Evolutionary conservation across 2,888 invertebrate species (phyloP), one percentile per base, ranked within the genome.

Genomic region (Thysanoteuthis rhombus): DNA sequence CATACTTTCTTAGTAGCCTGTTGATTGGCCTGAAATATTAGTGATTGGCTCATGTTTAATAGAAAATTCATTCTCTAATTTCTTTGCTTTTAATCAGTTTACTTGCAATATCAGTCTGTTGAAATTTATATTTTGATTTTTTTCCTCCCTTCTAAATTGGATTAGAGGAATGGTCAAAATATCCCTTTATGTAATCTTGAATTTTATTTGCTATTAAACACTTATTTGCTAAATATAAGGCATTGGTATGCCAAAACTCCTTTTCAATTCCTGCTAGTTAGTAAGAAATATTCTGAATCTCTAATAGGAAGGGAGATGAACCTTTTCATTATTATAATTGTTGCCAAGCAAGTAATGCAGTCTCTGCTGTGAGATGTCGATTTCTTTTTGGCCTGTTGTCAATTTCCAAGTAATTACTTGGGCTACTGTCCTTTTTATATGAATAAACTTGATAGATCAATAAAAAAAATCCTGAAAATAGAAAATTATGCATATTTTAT

Each of bases 311-410:
- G 75, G 75, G 75, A 75, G n/a, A n/a, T 75, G 36, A 75, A 75
- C 19, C 75, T 75, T 75, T 75, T 75, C 75, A n/a, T 75, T 75
- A 75, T 36, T 75, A 75, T 58, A 58, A 58, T 58, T 58, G 58
- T 75, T 75, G 75, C 75, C 75, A 75, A 75, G n/a, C 75, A 75
- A 75, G 75, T 75, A 75, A 75, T 36, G n/a, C 75, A 75, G n/a
- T 75, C 75, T n/a, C 75, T 75, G 75, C n/a, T 75, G n/a, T 75
- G 75, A 75, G 75, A 75, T 75, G 75, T 75, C 75, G 75, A 75
- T 75, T 75, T 75, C 75, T 75, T 75, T 75, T 75, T 75, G 75
- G 75, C 75, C n/a, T 75, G 75, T n/a, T 75, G 75, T 75, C 75
- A 75, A 75, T 75, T 75, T 75, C 12, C 10, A 75, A 75, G n/a